Evolutionary conservation across 1,140 invertebrate genomes (phyloP).

Genomic region (Drosophila pseudoananassae): DNA sequence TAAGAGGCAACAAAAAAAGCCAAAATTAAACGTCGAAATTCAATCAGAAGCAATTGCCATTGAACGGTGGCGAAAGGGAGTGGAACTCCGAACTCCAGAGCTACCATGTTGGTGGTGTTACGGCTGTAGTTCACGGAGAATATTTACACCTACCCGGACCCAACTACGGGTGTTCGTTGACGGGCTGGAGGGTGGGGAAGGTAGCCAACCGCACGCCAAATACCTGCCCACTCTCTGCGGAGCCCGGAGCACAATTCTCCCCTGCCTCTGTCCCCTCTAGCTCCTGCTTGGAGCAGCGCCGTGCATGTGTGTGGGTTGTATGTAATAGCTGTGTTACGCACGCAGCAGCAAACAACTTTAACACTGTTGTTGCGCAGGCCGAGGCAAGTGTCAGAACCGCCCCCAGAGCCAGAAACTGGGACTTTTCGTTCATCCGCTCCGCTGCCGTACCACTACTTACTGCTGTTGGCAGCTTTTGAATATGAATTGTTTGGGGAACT

Average conservation of each 20-base stretch:
- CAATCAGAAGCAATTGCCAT: slow-evolving; percentile 17
- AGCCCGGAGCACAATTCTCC: background rate
- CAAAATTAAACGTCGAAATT: slow-evolving; percentile 37
- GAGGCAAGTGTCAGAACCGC: slow-evolving; percentile 75
- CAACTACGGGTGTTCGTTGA: slow-evolving; percentile 5
- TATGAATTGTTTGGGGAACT: slow-evolving; percentile 55
- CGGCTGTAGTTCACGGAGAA: slow-evolving; percentile 18
- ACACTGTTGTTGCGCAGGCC: slow-evolving; percentile 66
- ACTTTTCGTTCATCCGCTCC: slow-evolving; percentile 66
- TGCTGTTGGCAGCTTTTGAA: slow-evolving; percentile 62
- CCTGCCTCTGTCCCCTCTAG: background rate
- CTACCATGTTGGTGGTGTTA: background rate
- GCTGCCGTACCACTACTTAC: slow-evolving; percentile 29
- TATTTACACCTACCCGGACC: slow-evolving; percentile 27
- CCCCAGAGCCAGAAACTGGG: slow-evolving; percentile 72
- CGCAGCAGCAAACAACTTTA: slow-evolving; percentile 77
- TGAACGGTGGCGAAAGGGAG: background rate
- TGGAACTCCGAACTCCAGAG: background rate
- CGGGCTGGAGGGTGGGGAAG: slow-evolving; percentile 3
- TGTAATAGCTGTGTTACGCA: slow-evolving; percentile 62
- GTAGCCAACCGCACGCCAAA: slow-evolving; percentile 53
- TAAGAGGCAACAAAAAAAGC: slow-evolving; percentile 15
- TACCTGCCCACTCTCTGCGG: slow-evolving; percentile 16
- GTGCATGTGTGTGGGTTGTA: slow-evolving; percentile 16
- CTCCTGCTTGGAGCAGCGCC: slow-evolving; percentile 4